Evolutionary conservation across 2,113 vertebrate species (phyloP).

Genomic region (Aptenodytes forsteri): DNA sequence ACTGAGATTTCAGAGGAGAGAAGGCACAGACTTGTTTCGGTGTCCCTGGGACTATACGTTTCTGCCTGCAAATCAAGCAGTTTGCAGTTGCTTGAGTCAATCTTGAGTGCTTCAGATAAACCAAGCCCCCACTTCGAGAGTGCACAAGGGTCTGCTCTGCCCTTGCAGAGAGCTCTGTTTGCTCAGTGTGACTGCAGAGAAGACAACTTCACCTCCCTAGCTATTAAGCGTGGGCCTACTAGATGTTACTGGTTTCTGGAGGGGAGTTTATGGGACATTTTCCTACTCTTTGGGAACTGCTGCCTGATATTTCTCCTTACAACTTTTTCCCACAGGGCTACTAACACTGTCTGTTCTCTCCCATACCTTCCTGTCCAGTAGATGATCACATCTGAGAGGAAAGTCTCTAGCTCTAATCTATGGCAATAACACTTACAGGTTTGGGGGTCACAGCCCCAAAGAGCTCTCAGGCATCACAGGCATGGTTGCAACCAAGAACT

Average conservation of each 20-base stretch:
- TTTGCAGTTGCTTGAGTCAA: not conserved
- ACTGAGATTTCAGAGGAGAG: not conserved
- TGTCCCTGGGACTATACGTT: too few relatives aligned
- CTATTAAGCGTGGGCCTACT: not conserved
- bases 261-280: not conserved
- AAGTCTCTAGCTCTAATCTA: not conserved
- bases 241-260: not conserved
- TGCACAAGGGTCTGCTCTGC: not conserved
- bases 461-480: not conserved
- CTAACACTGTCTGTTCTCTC: not conserved
- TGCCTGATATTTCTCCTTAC: not conserved
- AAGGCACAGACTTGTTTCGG: not conserved
- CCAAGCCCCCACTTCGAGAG: not conserved
- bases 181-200: not conserved
- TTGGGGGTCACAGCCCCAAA: not conserved
- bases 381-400: not conserved
- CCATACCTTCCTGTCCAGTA: not conserved
- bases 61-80: not conserved
- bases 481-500: not conserved
- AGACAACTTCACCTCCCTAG: not conserved
- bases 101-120: not conserved
- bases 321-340: not conserved
- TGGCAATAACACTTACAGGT: not conserved
- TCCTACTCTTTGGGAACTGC: not conserved
- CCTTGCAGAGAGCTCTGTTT: not conserved